Percentiles rank a stretch among this genome's conserved stretches.
Evolutionary conservation across 1,140 invertebrate species (phyloP).

Genomic region (Zaprionus nigranus): DNA sequence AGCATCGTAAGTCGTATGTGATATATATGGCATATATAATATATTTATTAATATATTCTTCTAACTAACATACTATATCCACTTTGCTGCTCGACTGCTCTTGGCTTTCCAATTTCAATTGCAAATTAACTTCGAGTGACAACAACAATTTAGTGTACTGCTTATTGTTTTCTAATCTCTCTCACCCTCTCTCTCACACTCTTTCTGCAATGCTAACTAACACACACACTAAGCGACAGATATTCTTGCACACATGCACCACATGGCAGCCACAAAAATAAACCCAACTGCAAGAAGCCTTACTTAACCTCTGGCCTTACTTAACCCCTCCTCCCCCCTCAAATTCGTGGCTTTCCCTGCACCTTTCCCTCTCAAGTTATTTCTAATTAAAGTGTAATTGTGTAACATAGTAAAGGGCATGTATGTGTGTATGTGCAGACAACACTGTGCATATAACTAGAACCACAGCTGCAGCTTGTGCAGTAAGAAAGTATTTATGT

Average conservation of each 20-base stretch:
- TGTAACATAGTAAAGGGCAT: no score
- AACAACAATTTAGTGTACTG: neutral
- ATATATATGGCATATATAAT: neutral
- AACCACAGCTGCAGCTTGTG: neutral
- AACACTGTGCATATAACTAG: neutral
- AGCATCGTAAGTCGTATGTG: neutral
- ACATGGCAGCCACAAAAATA: slow-evolving; percentile 71
- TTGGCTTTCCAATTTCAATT: slow-evolving; percentile 72
- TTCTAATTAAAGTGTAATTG: slow-evolving; percentile 76
- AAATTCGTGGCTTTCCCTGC: no score
- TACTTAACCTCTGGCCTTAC: slow-evolving; percentile 24
- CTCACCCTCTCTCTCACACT: neutral
- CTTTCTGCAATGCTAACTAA: slow-evolving; percentile 8
- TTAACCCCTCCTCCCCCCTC: neutral
- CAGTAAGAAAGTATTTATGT: no score
- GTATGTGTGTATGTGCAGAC: neutral
- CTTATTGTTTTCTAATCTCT: slow-evolving; percentile 42
- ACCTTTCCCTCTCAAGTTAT: slow-evolving; percentile 46
- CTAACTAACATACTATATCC: neutral
- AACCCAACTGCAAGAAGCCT: slow-evolving; percentile 57
- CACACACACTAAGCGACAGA: neutral
- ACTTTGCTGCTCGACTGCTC: slow-evolving; percentile 6
- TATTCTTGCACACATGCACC: slow-evolving; percentile 29
- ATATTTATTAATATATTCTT: slow-evolving; percentile 11
- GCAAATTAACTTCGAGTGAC: slow-evolving; percentile 70